These are phyloP conservation scores for Julus scanicus DNA, from an alignment of 2,888 invertebrate genomes.

Conservation along the genomic window DNA sequence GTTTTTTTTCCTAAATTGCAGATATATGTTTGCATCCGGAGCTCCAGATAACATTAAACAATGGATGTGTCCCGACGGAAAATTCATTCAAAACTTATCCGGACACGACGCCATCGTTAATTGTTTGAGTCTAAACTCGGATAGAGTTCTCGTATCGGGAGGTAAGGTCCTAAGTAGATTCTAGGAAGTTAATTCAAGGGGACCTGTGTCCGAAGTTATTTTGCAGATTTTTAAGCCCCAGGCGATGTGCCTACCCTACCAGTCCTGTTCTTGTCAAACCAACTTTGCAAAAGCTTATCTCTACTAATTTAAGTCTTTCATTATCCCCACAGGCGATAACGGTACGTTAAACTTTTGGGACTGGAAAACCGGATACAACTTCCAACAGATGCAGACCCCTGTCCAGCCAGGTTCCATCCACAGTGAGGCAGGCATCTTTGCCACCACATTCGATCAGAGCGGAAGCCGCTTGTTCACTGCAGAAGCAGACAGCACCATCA, in stretches of 20 bases:
- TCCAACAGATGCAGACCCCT: constrained; percentile 87
- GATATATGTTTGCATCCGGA: constrained; percentile 95
- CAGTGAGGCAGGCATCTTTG: constrained; percentile 97
- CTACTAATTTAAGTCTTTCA: too few relatives aligned
- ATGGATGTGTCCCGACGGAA: constrained; percentile 98
- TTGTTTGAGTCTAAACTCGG: constrained; percentile 92
- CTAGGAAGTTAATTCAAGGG: too few relatives aligned
- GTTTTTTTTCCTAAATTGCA: constrained; percentile 62
- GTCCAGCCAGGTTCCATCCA: constrained; percentile 99
- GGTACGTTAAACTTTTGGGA: constrained; percentile 98
- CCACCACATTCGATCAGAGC: constrained; percentile 94
- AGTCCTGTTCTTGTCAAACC: too few relatives aligned
- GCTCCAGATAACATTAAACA: constrained; percentile 99
- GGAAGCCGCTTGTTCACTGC: constrained; percentile 94
- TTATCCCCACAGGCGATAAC: constrained; percentile 77
- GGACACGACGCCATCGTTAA: constrained; percentile 99
- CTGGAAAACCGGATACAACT: constrained; percentile 99
- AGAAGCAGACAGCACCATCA: constrained; percentile 99
- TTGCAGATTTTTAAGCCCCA: too few relatives aligned
- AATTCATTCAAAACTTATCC: constrained; percentile 94
- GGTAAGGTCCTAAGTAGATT: constrained; percentile 66
- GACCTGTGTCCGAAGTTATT: too few relatives aligned
- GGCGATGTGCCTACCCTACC: too few relatives aligned
- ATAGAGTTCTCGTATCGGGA: constrained; percentile 96
- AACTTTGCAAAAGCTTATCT: too few relatives aligned